Conservation (phyloP, 2,888 invertebrate species). For the Drosophila falleni region DNA sequence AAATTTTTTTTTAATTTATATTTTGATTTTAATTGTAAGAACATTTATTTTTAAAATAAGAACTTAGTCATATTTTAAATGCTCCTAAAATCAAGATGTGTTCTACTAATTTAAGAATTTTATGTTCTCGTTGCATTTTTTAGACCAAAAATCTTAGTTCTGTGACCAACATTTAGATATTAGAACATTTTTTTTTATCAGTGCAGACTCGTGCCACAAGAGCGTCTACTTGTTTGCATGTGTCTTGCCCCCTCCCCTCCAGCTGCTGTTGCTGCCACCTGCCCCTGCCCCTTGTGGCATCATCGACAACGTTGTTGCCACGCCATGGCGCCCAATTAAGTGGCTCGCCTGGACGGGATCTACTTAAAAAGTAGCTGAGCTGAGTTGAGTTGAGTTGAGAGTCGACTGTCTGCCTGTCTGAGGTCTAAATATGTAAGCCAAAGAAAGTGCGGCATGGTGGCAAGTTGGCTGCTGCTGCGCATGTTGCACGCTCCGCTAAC, state of each 20-base stretch:
- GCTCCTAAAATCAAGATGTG: too few relatives aligned
- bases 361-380: conserved; percentile 34
- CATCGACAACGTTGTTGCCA: conserved; percentile 5
- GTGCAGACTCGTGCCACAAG: conserved; percentile 16
- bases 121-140: too few relatives aligned
- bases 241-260: conserved; percentile 5
- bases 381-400: background rate
- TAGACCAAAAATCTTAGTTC: too few relatives aligned
- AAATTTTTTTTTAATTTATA: too few relatives aligned
- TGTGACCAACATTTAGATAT: too few relatives aligned
- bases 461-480: conserved; percentile 33
- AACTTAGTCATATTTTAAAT: too few relatives aligned
- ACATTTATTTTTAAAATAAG: too few relatives aligned
- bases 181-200: too few relatives aligned
- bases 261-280: background rate
- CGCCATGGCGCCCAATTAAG: conserved; percentile 51
- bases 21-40: too few relatives aligned
- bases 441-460: conserved; percentile 28
- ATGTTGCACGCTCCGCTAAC: conserved; percentile 76
- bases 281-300: background rate
- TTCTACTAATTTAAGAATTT: too few relatives aligned
- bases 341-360: conserved; percentile 47
- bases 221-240: conserved; percentile 51
- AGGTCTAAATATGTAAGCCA: conserved; percentile 32
- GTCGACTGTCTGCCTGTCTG: conserved; percentile 7